Evolutionary conservation across 92 coral and sea anemone species (phyloP).

Genomic region (Scolanthus callimorphus): DNA sequence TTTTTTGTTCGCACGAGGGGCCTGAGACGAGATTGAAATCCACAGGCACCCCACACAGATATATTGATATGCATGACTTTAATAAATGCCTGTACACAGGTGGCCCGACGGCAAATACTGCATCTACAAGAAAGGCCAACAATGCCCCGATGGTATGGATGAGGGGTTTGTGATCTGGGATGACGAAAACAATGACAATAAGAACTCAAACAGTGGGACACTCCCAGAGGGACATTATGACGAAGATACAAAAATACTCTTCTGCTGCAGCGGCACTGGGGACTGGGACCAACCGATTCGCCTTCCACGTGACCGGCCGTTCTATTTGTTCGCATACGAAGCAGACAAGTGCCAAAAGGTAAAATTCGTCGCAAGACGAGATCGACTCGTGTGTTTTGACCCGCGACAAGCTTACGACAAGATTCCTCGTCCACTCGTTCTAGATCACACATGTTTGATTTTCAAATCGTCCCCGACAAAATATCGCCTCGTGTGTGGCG

Average conservation of each 20-base stretch:
- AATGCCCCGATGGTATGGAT: constrained; percentile 84
- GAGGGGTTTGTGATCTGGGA: constrained; percentile 95
- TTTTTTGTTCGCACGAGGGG: too few relatives aligned
- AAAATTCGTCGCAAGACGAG: too few relatives aligned
- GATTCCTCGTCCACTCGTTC: too few relatives aligned
- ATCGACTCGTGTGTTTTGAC: too few relatives aligned
- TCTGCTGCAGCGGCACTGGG: constrained; percentile 94
- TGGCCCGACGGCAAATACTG: constrained; percentile 99
- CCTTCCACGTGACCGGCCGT: constrained; percentile 78
- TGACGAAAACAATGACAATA: constrained; percentile 90
- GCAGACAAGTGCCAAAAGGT: constrained; percentile 87
- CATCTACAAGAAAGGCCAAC: constrained; percentile 77
- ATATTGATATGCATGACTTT: too few relatives aligned
- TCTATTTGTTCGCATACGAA: constrained; percentile 71
- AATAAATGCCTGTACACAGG: constrained; percentile 51
- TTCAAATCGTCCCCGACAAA: too few relatives aligned
- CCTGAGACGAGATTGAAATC: too few relatives aligned
- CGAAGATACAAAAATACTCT: constrained; percentile 86
- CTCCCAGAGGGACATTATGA: constrained; percentile 85
- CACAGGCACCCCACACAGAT: too few relatives aligned
- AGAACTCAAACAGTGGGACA: constrained; percentile 67
- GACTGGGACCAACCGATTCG: constrained; percentile 55
- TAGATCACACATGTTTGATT: too few relatives aligned
- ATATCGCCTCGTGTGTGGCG: too few relatives aligned
- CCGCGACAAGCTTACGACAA: too few relatives aligned